These are phyloP conservation scores for Parotocinclus haroldoi DNA, from an alignment of 2,797 vertebrate genomes.

Conservation along the genomic window DNA sequence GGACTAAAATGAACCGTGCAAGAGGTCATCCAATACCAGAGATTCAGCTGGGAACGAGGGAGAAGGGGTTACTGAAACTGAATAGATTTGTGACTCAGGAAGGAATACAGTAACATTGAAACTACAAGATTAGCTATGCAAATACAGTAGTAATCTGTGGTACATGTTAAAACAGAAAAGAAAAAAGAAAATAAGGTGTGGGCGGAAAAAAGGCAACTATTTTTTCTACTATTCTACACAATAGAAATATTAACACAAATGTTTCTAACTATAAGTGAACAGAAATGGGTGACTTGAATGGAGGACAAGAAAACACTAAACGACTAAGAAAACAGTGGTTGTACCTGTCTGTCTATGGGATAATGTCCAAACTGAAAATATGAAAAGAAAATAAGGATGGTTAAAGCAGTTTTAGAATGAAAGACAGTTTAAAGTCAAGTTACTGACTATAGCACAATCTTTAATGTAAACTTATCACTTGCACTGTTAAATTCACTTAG, in stretches of 20 bases:
- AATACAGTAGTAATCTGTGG: too few relatives aligned
- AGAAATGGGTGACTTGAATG: conserved; percentile 15
- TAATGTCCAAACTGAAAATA: conserved; percentile 59
- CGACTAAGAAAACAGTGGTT: conserved; percentile 30
- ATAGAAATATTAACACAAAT: conserved; percentile 11
- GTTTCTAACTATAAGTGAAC: conserved; percentile 1
- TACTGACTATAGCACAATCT: conserved; percentile 1
- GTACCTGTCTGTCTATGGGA: conserved; percentile 62
- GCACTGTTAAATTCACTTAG: neutral
- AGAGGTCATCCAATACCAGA: neutral
- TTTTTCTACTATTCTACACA: conserved; percentile 23
- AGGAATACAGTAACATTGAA: neutral
- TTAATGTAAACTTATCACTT: neutral
- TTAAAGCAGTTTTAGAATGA: conserved; percentile 41
- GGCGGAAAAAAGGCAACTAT: conserved; percentile 3
- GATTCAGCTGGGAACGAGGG: neutral
- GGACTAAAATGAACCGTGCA: neutral
- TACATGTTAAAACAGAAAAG: too few relatives aligned
- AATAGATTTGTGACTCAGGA: conserved; percentile 10
- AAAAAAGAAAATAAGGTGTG: neutral
- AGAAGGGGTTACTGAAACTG: neutral
- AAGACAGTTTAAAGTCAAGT: conserved; percentile 5
- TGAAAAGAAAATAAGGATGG: conserved; percentile 54
- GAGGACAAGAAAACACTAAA: conserved; percentile 14
- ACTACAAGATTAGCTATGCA: too few relatives aligned